Base-by-base conservation (phyloP, 2,888 invertebrate genomes). In the Tryphoninae sp. region DNA sequence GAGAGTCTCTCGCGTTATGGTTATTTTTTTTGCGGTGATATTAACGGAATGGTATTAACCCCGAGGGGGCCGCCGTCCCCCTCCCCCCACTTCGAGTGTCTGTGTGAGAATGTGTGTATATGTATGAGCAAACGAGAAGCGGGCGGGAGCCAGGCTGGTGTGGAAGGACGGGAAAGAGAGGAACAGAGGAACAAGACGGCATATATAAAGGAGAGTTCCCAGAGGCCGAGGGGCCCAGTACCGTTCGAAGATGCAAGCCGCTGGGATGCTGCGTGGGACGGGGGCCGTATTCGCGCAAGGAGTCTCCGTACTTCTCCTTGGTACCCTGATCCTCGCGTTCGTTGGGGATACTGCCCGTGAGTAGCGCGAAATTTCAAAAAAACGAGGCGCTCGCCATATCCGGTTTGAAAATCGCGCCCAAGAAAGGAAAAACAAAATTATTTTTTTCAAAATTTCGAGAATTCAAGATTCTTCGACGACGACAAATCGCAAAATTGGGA, bases 171-270 rank as follows among this genome's bases (percentile, higher is more conserved):
- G 73, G 72, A 64, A 45, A 62, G 72, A 72, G 78, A 42, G 86
- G 83, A 80, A 86, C 88, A 78, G 67, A 26, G 67, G 49, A 62
- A 71, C 78, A 87, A 85, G 88, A 84, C 82, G 78, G 83, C 83
- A 82, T 85, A 88, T 91, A 91, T 91, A 91, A 91, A 91, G 90
- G 89, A 89, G 90, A 88, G 89, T 88, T 89, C 87, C 88, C 88
- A 84, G 86, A 88, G 87, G 88, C 87, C 89, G 86, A 86, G 89
- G 88, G 89, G 88, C 89, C 90, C 90, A 91, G 91, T 91, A 89
- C 89, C 88, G 90, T 89, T 89, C 89, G 90, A 90, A 90, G 90
- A 90, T 91, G 89, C 90, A 88, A 88, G 84, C 88, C 86, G 88
- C 86, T 85, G 89, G 89, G 90, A 91, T 89, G 90, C 89, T 90